These are phyloP conservation scores for Onychostruthus taczanowskii DNA, from an alignment of 2,113 vertebrate species.

Conservation along the genomic window DNA sequence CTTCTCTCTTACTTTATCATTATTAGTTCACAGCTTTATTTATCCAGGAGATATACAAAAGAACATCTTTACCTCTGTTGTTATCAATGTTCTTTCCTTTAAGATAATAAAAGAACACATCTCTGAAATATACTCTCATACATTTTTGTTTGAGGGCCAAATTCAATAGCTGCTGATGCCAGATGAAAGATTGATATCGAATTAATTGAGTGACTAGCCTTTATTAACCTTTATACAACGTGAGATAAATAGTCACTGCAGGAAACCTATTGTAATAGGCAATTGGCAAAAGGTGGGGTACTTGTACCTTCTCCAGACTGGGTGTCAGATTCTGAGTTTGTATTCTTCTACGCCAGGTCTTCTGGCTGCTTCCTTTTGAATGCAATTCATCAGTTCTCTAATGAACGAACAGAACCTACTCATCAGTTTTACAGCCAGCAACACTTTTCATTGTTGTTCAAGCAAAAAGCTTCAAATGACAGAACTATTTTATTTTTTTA, in stretches of 20 bases:
- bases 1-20: conserved; percentile 31
- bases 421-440: conserved; percentile 67
- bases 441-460: conserved; percentile 67
- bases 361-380: conserved; percentile 41
- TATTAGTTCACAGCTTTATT: conserved; percentile 20
- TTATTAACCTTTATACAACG: neutral
- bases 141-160: neutral
- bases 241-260: neutral
- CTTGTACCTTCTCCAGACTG: neutral
- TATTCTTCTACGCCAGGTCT: neutral
- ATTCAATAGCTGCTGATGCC: neutral
- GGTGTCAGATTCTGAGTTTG: neutral
- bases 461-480: conserved; percentile 58
- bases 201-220: conserved; percentile 5
- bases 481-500: conserved; percentile 60
- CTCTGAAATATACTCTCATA: neutral
- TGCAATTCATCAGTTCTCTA: conserved; percentile 58
- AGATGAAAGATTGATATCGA: neutral
- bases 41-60: conserved; percentile 26
- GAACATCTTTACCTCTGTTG: neutral
- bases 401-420: conserved; percentile 59
- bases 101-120: neutral
- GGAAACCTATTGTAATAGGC: neutral
- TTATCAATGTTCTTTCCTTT: neutral
- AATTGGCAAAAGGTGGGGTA: neutral